Evolutionary conservation across 2,797 vertebrate genomes (phyloP).

Genomic region (Alca torda): DNA sequence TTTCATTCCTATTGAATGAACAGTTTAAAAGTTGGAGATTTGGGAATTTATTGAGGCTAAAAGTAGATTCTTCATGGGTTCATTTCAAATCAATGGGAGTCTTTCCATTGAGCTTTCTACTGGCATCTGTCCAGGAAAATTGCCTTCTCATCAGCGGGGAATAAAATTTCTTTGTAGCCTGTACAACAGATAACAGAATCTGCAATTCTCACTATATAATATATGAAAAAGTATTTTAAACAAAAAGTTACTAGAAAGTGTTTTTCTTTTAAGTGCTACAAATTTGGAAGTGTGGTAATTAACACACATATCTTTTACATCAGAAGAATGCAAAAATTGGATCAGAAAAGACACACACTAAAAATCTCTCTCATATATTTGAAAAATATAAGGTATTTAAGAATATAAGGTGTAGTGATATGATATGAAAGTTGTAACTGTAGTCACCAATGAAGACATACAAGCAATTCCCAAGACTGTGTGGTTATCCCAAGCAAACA

Average conservation of each 20-base stretch:
- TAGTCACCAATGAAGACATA: not conserved
- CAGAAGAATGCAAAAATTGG: not conserved
- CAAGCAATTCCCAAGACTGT: not conserved
- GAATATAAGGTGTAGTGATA: not conserved
- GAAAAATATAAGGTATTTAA: not conserved
- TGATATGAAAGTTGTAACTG: not conserved
- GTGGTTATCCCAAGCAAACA: not conserved
- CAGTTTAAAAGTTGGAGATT: not conserved
- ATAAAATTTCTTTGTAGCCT: not conserved
- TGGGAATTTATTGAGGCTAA: not conserved
- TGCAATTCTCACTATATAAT: not conserved
- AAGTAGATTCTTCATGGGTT: not conserved
- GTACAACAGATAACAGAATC: not conserved
- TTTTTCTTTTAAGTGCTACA: not conserved
- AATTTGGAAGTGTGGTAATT: not conserved
- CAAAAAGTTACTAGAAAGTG: not conserved
- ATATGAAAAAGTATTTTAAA: not conserved
- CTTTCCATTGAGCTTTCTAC: not conserved
- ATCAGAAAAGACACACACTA: not conserved
- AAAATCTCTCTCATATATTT: not conserved
- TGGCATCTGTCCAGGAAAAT: not conserved
- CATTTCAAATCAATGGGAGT: not conserved
- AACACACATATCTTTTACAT: not conserved
- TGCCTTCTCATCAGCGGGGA: not conserved
- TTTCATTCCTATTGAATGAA: not conserved